Percentiles rank a stretch among this genome's conserved stretches.
These are phyloP conservation scores for Orcinus orca DNA, from an alignment of 2,113 vertebrate genomes.

Conservation along the genomic window DNA sequence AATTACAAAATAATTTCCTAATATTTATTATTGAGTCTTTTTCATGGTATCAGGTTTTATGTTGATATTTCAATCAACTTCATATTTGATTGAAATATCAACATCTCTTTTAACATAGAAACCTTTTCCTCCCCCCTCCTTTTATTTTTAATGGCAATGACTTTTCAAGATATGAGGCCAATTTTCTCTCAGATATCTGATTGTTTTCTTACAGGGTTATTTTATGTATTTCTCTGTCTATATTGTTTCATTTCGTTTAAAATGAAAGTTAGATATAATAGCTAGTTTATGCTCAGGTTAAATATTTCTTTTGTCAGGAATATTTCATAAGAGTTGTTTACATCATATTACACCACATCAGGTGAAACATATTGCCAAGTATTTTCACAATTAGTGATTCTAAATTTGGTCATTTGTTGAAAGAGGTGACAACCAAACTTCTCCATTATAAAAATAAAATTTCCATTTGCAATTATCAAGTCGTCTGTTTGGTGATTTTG, in stretches of 20 bases:
- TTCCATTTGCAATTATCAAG: not conserved
- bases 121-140: not conserved
- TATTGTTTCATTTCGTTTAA: not conserved
- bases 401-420: not conserved
- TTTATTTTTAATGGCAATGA: not conserved
- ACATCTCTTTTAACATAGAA: not conserved
- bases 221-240: not conserved
- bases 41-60: not conserved
- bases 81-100: not conserved
- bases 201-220: not conserved
- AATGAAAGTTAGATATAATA: not conserved
- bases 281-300: not conserved
- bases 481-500: not conserved
- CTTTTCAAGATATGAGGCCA: not conserved
- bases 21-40: not conserved
- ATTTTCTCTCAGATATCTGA: not conserved
- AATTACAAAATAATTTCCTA: not conserved
- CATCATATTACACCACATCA: not conserved
- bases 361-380: not conserved
- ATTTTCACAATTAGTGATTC: not conserved
- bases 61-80: not conserved
- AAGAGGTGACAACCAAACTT: not conserved
- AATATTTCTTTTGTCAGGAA: not conserved
- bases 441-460: not conserved
- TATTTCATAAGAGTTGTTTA: not conserved